A percentile compares a stretch with the other conserved stretches of the same genome.
Evolutionary conservation across 2,797 vertebrate genomes (phyloP).

Genomic region (Furcifer pardalis): DNA sequence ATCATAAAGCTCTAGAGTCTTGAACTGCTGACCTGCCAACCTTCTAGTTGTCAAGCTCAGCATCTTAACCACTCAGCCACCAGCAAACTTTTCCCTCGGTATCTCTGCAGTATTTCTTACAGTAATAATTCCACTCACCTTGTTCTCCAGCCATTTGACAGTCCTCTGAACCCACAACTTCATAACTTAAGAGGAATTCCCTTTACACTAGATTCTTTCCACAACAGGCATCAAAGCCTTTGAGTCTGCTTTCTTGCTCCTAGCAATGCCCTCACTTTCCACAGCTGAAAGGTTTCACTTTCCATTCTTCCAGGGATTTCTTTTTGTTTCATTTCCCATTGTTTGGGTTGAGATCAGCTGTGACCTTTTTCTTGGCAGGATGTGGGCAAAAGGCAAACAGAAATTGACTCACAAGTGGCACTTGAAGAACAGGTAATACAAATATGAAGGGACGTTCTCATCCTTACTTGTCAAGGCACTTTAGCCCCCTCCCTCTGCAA

Average conservation of each 20-base stretch:
- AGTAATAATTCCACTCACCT: background rate
- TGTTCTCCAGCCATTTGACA: background rate
- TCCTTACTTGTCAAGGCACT: background rate
- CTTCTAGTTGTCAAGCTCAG: background rate
- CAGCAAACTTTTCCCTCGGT: too few relatives aligned
- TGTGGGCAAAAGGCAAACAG: background rate
- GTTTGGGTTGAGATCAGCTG: background rate
- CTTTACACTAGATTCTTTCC: too few relatives aligned
- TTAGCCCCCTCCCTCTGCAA: background rate
- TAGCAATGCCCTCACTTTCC: background rate
- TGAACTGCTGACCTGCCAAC: too few relatives aligned
- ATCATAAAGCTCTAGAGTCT: too few relatives aligned
- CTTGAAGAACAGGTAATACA: background rate
- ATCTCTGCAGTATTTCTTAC: background rate
- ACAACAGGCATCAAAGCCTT: background rate
- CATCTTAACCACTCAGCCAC: too few relatives aligned
- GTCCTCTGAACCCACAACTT: background rate
- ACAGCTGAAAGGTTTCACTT: slow-evolving; percentile 3
- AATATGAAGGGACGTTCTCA: background rate
- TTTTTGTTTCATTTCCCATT: too few relatives aligned
- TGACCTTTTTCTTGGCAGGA: background rate
- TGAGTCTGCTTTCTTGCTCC: too few relatives aligned
- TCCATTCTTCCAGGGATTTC: background rate
- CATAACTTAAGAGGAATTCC: background rate
- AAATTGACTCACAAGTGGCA: too few relatives aligned